phyloP scores from a whole-genome alignment of 2,888 invertebrate genomes.

The Teleiodes luculella region DNA sequence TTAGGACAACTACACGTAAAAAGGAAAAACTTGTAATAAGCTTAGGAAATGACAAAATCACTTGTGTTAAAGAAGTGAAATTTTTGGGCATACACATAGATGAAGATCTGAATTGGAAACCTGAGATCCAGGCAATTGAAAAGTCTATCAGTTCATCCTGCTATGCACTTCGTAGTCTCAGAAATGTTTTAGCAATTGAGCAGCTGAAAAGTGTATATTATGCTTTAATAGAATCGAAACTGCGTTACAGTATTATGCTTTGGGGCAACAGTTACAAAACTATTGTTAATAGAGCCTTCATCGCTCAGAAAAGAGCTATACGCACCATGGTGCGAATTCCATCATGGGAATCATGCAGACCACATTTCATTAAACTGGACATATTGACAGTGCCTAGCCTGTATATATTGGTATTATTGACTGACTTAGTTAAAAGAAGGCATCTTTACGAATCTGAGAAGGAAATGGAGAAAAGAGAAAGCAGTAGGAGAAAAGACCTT shows the following conservation, averaged over 20 bases:
- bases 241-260: slow-evolving; percentile 12
- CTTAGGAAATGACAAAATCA: background rate
- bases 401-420: background rate
- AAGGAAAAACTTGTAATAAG: background rate
- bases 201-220: slow-evolving; percentile 6
- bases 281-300: slow-evolving; percentile 8
- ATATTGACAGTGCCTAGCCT: background rate
- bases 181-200: background rate
- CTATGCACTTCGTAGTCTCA: slow-evolving; percentile 7
- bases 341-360: background rate
- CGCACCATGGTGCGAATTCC: background rate
- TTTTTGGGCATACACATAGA: slow-evolving; percentile 11
- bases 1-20: background rate
- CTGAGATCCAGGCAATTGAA: background rate
- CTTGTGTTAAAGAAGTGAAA: background rate
- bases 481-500: background rate
- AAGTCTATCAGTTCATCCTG: slow-evolving; percentile 7
- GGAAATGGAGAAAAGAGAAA: background rate
- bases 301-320: slow-evolving; percentile 10
- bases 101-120: slow-evolving; percentile 4
- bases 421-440: no score
- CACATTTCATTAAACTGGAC: background rate
- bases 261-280: slow-evolving; percentile 16
- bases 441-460: no score
- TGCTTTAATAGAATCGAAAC: slow-evolving; percentile 15